phyloP scores from a whole-genome alignment of 2,888 invertebrate genomes.

The Ptychoptera contaminata region DNA sequence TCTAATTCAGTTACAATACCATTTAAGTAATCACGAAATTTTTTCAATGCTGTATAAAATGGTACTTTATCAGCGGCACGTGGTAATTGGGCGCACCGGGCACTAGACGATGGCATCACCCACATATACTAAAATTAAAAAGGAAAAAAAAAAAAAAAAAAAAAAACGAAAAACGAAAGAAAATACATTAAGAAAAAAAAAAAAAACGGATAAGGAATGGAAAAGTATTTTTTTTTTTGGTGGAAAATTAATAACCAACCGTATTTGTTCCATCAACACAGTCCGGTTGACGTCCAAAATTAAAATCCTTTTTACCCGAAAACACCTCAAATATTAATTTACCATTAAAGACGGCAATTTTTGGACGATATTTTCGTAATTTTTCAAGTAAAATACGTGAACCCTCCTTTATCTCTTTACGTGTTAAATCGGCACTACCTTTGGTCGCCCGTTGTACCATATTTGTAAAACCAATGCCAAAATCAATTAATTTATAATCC shows the following conservation, averaged over 20 bases:
- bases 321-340: constrained; percentile 97
- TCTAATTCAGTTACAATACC: constrained; percentile 72
- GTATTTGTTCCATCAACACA: constrained; percentile 87
- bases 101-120: constrained; percentile 98
- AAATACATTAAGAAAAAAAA: constrained; percentile 4
- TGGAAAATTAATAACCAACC: constrained; percentile 38
- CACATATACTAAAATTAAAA: constrained; percentile 68
- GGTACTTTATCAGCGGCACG: constrained; percentile 96
- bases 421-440: constrained; percentile 87
- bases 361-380: constrained; percentile 80
- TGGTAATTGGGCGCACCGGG: constrained; percentile 93
- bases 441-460: constrained; percentile 92
- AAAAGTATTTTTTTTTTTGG: not conserved
- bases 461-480: constrained; percentile 96
- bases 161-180: constrained; percentile 3
- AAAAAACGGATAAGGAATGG: constrained; percentile 2
- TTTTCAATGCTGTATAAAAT: constrained; percentile 89
- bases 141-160: not conserved
- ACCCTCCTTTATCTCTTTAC: constrained; percentile 88
- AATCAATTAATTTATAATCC: constrained; percentile 81
- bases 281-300: constrained; percentile 90
- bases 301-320: constrained; percentile 92
- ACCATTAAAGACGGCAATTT: constrained; percentile 97
- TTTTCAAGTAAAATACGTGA: constrained; percentile 79
- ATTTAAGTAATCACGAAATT: constrained; percentile 86